Base-by-base conservation (phyloP, 2,797 vertebrate genomes). In the Lagocephalus sceleratus region DNA sequence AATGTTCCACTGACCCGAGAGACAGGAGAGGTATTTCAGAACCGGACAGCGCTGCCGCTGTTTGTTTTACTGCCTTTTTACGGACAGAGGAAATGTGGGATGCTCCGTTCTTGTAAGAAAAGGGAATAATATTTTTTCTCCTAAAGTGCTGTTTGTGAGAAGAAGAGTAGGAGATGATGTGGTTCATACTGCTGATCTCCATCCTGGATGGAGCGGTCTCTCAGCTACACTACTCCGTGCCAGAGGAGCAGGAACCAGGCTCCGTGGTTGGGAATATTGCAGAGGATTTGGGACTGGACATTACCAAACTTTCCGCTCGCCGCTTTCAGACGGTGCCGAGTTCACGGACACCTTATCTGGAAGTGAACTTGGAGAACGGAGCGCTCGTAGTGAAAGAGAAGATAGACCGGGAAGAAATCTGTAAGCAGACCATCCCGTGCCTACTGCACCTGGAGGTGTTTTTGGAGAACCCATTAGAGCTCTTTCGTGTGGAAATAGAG, bases 251-350 rank as follows among this genome's bases (percentile, higher is more conserved):
- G 84, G 96, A 97, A 54, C 93, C 94, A 79, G 96, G 95, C 80
- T 94, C 96, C 1, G 94, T 98, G 79, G 95, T 98, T 92, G 97
- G 95, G 71, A 99, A 98, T 92, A 97, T 99, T 57, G 95, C 96
- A 25, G 96, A 98, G 89, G 96, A 98, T 81, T 88, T 99, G 91
- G 95, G 97, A 78, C 91, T 98, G 91, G 95, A 98, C 94, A 93
- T 98, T 66, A 98, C 95, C 80, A 97, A 99, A 94, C 95, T 99
- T 93, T 94, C 94, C 39, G 92, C 94, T 77, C 95, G 96, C 78
- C 91, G 94, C 63, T 99, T 98, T 73, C 97, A 98, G 85, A 94
- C 94, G 59, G 96, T 94, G 86, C 94, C 95, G 50, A 97, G 93
- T 75, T 97, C 95, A 2, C 88, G 95, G 79, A 95, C 93, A 67